Conservation (phyloP, 2,888 invertebrate species). For the Agriopis marginaria region DNA sequence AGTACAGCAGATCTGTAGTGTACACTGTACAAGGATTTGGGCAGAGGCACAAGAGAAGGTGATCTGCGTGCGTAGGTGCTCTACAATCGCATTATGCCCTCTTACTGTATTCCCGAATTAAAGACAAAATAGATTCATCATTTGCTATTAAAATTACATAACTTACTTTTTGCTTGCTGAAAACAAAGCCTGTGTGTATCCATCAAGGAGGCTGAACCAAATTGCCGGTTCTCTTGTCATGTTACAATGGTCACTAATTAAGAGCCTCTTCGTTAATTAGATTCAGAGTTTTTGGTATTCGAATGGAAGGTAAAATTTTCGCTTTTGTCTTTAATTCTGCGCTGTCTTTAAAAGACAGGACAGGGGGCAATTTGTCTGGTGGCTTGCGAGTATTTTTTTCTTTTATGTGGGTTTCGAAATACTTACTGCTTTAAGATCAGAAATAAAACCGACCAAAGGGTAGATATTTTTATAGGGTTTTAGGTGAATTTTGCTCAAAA, state of each 20-base stretch:
- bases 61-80: no score
- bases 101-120: no score
- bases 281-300: constrained; percentile 70
- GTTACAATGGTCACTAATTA: constrained; percentile 84
- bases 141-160: no score
- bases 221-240: constrained; percentile 80
- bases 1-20: no score
- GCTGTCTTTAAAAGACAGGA: constrained; percentile 36
- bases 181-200: constrained; percentile 60
- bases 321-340: constrained; percentile 66
- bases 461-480: no score
- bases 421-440: background rate
- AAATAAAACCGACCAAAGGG: background rate
- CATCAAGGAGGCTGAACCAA: constrained; percentile 62
- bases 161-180: background rate
- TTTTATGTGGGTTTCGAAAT: background rate
- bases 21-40: no score
- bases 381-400: background rate
- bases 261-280: constrained; percentile 79
- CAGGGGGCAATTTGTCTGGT: constrained; percentile 51
- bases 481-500: no score
- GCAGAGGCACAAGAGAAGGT: no score
- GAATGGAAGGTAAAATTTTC: constrained; percentile 59
- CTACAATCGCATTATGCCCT: no score
- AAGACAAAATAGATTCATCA: no score